Percentiles rank a stretch among this genome's conserved stretches.
phyloP scores from a whole-genome alignment of 2,888 invertebrate genomes.

The Drosophila borborema region DNA sequence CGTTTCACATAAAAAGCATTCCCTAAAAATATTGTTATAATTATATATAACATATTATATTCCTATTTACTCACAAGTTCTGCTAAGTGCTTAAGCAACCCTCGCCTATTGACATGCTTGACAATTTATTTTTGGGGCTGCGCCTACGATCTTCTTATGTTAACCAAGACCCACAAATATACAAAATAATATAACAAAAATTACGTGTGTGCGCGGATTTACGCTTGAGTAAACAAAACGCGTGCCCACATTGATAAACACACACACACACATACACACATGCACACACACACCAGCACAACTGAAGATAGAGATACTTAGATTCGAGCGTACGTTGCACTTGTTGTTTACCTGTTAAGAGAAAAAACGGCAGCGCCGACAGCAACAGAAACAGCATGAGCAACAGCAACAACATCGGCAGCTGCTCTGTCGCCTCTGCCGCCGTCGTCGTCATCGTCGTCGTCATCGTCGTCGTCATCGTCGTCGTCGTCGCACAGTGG shows the following conservation, averaged over 20 bases:
- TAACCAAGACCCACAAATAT: conserved; percentile 43
- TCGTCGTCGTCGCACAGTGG: too few species aligned
- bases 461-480: conserved; percentile 51
- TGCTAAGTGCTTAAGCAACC: conserved; percentile 5
- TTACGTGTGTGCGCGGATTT: conserved; percentile 78
- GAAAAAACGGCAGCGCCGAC: conserved; percentile 58
- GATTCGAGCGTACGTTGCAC: conserved; percentile 72
- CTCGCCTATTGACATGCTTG: conserved; percentile 49
- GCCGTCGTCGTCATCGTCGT: conserved; percentile 12
- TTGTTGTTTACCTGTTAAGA: conserved; percentile 75
- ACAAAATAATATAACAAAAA: conserved; percentile 47
- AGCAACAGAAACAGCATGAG: conserved; percentile 32
- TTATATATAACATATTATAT: too few species aligned
- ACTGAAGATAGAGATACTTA: conserved; percentile 48
- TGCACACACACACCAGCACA: conserved; percentile 3
- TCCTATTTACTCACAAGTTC: neutral
- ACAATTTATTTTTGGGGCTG: conserved; percentile 41
- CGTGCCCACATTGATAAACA: conserved; percentile 55
- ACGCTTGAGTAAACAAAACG: conserved; percentile 76
- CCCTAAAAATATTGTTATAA: too few species aligned
- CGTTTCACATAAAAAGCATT: too few species aligned
- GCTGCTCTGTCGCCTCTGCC: conserved; percentile 27
- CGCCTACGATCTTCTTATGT: conserved; percentile 61
- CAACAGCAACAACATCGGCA: conserved; percentile 24
- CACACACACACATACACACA: conserved; percentile 6